Evolutionary conservation across 2,888 invertebrate species (phyloP), one percentile per base, ranked within the genome.

Genomic region (Dendrolimus houi): DNA sequence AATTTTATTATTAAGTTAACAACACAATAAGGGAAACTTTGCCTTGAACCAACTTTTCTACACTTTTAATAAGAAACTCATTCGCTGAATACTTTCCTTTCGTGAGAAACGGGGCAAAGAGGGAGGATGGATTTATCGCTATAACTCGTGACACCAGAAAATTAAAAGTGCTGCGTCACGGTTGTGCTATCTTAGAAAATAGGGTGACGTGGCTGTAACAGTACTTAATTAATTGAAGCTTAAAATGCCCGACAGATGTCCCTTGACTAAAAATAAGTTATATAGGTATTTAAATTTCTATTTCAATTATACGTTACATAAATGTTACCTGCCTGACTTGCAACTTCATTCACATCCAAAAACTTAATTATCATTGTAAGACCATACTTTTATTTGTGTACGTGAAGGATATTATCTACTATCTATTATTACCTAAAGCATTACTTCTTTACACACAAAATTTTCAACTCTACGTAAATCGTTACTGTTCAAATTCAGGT

Each of bases 81-180:
- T 87, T 87, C 84, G 85, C 78, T 72, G 83, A 82, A 83, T 84
- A 84, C 85, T 86, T 81, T 81, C 72, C 73, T 74, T 78, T 74
- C 75, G 71, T 72, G 70, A 70, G 66, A 68, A 75, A 78, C 73
- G 72, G 72, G 64, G 29, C 29, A 29, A 65, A 67, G 66, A 69
- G 69, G 69, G 77, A 75, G 75, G 71, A 77, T 68, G 71, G 77
- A 78, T 81, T 86, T 87, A 87, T 86, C 85, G 83, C 78, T 74
- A 72, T 79, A 78, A 81, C 77, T 80, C 80, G 86, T 83, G 85
- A 85, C 87, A 85, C 80, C 81, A 85, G 85, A 87, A 87, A 87
- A 87, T 88, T 87, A 85, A 86, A 89, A 88, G 85, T 77, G 85
- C 81, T 64, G 60, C 67, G 84, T 89, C 88, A 89, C 76, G 81